Evolutionary conservation across 1,140 invertebrate genomes (phyloP).

Genomic region (Sarcophaga bullata): DNA sequence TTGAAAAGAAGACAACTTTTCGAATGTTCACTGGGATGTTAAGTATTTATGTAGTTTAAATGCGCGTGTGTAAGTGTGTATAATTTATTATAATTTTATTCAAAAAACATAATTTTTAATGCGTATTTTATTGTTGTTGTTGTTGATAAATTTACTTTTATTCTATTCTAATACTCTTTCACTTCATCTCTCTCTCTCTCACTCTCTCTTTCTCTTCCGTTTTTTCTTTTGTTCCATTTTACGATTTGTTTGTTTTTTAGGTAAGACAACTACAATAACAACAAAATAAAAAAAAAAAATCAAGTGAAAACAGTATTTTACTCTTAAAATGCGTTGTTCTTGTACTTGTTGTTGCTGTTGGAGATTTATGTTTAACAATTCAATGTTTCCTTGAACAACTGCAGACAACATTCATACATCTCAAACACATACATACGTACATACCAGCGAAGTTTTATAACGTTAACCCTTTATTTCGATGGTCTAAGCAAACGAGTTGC

Average conservation of each 20-base stretch:
- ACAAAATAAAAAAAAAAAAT: neutral
- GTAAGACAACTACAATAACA: neutral
- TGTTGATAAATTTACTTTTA: neutral
- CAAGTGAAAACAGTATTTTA: neutral
- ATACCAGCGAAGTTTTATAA: neutral
- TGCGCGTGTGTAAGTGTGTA: neutral
- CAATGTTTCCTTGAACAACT: slow-evolving; percentile 8
- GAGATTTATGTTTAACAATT: slow-evolving; percentile 15
- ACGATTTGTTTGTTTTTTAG: neutral
- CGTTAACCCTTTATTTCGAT: neutral
- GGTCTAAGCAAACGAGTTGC: neutral
- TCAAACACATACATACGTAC: neutral
- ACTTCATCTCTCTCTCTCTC: neutral
- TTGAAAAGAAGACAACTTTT: too few species aligned
- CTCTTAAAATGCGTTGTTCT: neutral
- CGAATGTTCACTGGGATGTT: too few species aligned
- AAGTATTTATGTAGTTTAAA: too few species aligned
- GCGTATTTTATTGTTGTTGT: slow-evolving; percentile 8
- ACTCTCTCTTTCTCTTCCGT: neutral
- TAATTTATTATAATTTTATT: slow-evolving; percentile 11
- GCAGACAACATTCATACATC: neutral
- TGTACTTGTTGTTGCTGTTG: too few species aligned
- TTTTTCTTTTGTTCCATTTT: neutral
- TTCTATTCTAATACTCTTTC: neutral
- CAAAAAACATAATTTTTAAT: slow-evolving; percentile 19